Evolutionary conservation across 2,113 vertebrate genomes (phyloP).

Genomic region (Peromyscus leucopus): DNA sequence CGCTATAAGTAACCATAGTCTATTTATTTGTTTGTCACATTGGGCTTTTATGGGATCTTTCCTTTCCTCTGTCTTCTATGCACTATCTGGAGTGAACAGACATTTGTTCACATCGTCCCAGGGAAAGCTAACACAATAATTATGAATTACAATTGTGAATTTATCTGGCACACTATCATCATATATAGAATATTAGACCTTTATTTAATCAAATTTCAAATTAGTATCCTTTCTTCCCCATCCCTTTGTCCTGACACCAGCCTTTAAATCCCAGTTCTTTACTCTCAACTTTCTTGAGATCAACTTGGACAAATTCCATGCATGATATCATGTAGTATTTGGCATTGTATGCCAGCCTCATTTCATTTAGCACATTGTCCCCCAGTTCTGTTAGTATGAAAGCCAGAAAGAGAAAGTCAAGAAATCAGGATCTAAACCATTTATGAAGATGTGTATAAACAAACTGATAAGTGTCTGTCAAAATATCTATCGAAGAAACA

Average conservation of each 20-base stretch:
- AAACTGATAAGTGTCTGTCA: background rate
- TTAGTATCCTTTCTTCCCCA: background rate
- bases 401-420: background rate
- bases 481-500: background rate
- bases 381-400: background rate
- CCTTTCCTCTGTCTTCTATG: background rate
- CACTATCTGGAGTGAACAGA: background rate
- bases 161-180: background rate
- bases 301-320: background rate
- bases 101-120: background rate
- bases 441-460: background rate
- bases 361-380: background rate
- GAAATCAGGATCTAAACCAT: background rate
- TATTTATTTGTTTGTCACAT: background rate
- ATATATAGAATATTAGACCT: background rate
- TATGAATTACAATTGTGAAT: background rate
- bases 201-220: background rate
- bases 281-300: background rate
- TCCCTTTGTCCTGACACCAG: rapidly evolving
- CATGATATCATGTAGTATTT: background rate
- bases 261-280: background rate
- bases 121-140: background rate
- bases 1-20: background rate
- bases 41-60: background rate
- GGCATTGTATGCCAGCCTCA: background rate